Percentiles rank a stretch among this genome's conserved stretches.
phyloP scores from a whole-genome alignment of 2,888 invertebrate species.

The Ophion costatus region DNA sequence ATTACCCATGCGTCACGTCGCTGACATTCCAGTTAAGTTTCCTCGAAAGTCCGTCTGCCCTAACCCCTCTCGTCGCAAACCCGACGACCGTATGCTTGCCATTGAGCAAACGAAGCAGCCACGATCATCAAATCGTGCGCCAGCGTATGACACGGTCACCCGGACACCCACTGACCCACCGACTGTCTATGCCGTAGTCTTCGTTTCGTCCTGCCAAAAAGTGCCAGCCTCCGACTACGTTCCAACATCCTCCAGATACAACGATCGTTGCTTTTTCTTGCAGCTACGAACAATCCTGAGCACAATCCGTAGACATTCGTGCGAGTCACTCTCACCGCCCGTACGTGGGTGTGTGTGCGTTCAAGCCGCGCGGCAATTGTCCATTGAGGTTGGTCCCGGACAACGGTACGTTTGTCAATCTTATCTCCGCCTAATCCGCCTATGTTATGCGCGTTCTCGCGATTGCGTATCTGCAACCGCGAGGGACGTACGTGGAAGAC shows the following conservation, averaged over 20 bases:
- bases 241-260: too few relatives aligned
- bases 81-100: conserved; percentile 6
- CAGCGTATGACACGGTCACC: background rate
- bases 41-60: conserved; percentile 62
- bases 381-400: background rate
- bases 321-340: background rate
- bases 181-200: background rate
- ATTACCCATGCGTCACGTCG: conserved; percentile 59
- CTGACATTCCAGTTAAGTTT: conserved; percentile 71
- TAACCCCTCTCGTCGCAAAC: background rate
- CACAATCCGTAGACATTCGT: background rate
- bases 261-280: too few relatives aligned
- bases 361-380: background rate
- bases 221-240: too few relatives aligned
- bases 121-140: background rate
- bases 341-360: too few relatives aligned
- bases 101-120: background rate
- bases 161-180: too few relatives aligned
- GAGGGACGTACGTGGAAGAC: conserved; percentile 20
- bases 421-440: background rate
- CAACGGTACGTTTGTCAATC: background rate
- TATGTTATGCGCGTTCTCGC: background rate
- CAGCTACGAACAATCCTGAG: background rate
- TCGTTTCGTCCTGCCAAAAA: too few relatives aligned
- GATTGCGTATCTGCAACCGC: background rate